These are phyloP conservation scores for Gambusia holbrooki DNA, from an alignment of 2,113 vertebrate species.

Conservation along the genomic window DNA sequence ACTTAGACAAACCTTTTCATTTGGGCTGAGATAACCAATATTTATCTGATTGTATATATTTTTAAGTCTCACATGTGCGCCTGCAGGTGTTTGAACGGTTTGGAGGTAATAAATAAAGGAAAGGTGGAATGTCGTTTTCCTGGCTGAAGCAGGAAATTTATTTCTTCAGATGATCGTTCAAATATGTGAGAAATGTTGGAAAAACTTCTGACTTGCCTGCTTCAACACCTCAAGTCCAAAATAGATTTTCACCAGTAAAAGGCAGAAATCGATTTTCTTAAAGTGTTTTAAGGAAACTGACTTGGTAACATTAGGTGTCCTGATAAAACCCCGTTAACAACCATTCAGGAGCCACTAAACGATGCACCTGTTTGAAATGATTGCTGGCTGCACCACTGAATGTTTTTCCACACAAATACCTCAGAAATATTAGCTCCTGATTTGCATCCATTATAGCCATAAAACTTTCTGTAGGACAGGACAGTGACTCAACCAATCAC, in stretches of 20 bases:
- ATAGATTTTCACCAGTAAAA: neutral
- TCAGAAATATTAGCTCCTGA: slow-evolving; percentile 1
- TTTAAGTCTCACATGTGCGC: slow-evolving; percentile 31
- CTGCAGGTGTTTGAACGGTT: slow-evolving; percentile 54
- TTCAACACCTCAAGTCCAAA: neutral
- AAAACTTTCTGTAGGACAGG: slow-evolving; percentile 22
- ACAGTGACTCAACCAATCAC: neutral
- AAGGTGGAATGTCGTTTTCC: slow-evolving; percentile 34
- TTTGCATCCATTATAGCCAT: slow-evolving; percentile 7
- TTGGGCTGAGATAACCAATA: neutral
- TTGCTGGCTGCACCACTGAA: no score
- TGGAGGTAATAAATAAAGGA: slow-evolving; percentile 52
- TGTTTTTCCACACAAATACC: neutral
- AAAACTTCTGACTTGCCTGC: neutral
- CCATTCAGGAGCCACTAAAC: no score
- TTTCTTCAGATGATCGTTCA: slow-evolving; percentile 31
- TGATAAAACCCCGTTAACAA: neutral
- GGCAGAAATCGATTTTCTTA: no score
- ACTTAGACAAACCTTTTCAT: neutral
- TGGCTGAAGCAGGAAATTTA: slow-evolving; percentile 21
- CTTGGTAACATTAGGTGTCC: neutral
- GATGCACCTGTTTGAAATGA: no score
- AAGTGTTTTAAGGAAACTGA: no score
- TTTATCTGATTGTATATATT: neutral
- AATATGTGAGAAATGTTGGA: slow-evolving; percentile 61